These are phyloP conservation scores for Oreocharis arfaki DNA, from an alignment of 2,113 vertebrate genomes.

Conservation along the genomic window DNA sequence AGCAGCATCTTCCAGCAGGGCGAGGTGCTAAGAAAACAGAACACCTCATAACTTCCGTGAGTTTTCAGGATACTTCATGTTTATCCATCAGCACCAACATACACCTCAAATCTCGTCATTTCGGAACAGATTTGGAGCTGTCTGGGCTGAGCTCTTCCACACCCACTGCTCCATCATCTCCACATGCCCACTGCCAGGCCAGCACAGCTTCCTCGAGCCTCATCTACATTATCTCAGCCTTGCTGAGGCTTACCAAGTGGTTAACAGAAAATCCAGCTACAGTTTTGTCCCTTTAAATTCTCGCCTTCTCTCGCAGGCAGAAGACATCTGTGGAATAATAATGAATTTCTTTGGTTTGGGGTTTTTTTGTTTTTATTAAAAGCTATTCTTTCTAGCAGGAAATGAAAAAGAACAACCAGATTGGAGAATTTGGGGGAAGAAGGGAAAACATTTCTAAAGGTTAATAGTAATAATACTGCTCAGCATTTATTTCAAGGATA, in stretches of 20 bases:
- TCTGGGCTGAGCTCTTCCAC: not conserved
- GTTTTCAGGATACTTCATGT: not conserved
- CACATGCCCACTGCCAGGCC: not conserved
- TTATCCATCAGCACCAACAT: not conserved
- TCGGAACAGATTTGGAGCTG: not conserved
- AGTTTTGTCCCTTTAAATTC: slow-evolving; percentile 53
- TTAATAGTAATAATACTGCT: slow-evolving; percentile 44
- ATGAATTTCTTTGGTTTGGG: slow-evolving; percentile 57
- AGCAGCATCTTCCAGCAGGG: not conserved
- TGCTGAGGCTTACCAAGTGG: not conserved
- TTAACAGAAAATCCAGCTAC: not conserved
- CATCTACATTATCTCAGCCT: not conserved
- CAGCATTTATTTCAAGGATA: slow-evolving; percentile 41
- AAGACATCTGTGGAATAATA: slow-evolving; percentile 57
- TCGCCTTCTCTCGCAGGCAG: slow-evolving; percentile 5
- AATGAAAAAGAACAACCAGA: slow-evolving; percentile 62
- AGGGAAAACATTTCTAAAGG: slow-evolving; percentile 50
- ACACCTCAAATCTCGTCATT: not conserved
- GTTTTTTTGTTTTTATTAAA: slow-evolving; percentile 62
- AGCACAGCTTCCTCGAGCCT: not conserved
- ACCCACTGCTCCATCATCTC: not conserved
- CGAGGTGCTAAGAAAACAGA: not conserved
- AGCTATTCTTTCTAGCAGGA: slow-evolving; percentile 61
- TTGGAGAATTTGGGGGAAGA: slow-evolving; percentile 25
- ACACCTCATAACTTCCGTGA: not conserved